Percentiles rank a stretch among this genome's conserved stretches.
Evolutionary conservation across 2,888 invertebrate species (phyloP).

Genomic region (Aphidius colemani): DNA sequence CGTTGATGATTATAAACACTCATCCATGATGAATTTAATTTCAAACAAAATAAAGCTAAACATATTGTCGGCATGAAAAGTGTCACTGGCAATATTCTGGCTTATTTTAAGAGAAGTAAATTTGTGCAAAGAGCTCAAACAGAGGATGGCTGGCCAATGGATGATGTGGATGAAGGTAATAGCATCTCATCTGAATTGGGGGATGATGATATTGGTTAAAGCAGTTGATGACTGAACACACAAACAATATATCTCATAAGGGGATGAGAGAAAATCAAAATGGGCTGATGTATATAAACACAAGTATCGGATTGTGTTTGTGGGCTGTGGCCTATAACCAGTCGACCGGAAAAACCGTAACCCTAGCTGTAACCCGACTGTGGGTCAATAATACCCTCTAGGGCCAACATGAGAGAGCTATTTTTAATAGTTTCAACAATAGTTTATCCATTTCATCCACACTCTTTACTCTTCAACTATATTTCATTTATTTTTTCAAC

Average conservation of each 20-base stretch:
- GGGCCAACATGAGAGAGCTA: constrained; percentile 34
- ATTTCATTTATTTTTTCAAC: too few relatives aligned
- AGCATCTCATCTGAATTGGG: too few relatives aligned
- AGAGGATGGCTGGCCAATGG: not conserved
- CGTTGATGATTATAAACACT: constrained; percentile 13
- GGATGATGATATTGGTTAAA: too few relatives aligned
- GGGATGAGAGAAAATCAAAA: not conserved
- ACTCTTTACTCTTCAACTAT: too few relatives aligned
- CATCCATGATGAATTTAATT: constrained; percentile 36
- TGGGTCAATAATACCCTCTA: constrained; percentile 45
- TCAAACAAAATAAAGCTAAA: constrained; percentile 31
- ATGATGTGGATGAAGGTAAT: not conserved
- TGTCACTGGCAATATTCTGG: too few relatives aligned
- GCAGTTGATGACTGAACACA: too few relatives aligned
- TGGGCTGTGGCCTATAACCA: constrained; percentile 34
- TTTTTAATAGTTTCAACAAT: constrained; percentile 41
- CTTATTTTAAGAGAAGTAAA: not conserved
- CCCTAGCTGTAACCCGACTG: constrained; percentile 40
- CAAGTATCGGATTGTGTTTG: constrained; percentile 14
- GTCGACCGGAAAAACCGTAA: constrained; percentile 42
- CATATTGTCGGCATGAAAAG: not conserved
- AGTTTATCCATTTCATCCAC: too few relatives aligned
- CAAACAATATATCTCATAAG: not conserved
- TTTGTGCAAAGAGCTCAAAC: not conserved
- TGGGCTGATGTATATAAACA: constrained; percentile 12